Percentiles rank a stretch among this genome's conserved stretches.
These are phyloP conservation scores for Mellilla xanthometata DNA, from an alignment of 2,888 invertebrate genomes.

Conservation along the genomic window DNA sequence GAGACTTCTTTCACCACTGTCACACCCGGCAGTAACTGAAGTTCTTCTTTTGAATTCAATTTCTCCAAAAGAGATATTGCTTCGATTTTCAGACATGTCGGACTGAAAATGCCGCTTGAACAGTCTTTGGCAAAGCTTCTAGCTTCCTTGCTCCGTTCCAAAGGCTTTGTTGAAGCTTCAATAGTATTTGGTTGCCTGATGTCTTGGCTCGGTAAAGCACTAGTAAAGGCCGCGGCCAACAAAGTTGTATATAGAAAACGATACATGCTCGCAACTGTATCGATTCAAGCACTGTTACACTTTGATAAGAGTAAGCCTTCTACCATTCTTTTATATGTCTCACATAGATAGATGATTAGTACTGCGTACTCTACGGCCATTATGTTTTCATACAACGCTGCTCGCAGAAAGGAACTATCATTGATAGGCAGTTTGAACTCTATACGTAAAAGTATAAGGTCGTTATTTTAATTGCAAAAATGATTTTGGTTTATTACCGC, in stretches of 20 bases:
- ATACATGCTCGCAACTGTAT: conserved; percentile 68
- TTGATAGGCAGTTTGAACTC: conserved; percentile 29
- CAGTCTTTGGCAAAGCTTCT: conserved; percentile 44
- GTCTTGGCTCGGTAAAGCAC: conserved; percentile 64
- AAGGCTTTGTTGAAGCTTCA: conserved; percentile 49
- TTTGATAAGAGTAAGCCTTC: conserved; percentile 70
- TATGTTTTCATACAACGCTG: conserved; percentile 80
- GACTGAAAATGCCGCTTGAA: conserved; percentile 49
- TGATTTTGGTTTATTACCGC: conserved; percentile 61
- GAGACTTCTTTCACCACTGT: conserved; percentile 84
- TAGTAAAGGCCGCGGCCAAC: conserved; percentile 42
- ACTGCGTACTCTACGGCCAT: conserved; percentile 63
- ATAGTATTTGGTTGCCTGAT: conserved; percentile 34
- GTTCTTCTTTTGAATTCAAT: conserved; percentile 51
- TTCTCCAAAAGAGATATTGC: conserved; percentile 53
- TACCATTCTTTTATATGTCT: conserved; percentile 74
- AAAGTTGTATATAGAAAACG: conserved; percentile 44
- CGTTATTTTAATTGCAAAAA: conserved; percentile 31
- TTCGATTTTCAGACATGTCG: conserved; percentile 55
- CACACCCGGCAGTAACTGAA: conserved; percentile 62
- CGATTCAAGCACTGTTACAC: conserved; percentile 54
- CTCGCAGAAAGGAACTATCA: conserved; percentile 55
- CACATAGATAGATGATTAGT: conserved; percentile 67
- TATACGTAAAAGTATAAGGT: conserved; percentile 28
- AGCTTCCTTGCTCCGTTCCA: conserved; percentile 6